Evolutionary conservation across 2,113 vertebrate genomes (phyloP).

Genomic region (Varanus salvator): DNA sequence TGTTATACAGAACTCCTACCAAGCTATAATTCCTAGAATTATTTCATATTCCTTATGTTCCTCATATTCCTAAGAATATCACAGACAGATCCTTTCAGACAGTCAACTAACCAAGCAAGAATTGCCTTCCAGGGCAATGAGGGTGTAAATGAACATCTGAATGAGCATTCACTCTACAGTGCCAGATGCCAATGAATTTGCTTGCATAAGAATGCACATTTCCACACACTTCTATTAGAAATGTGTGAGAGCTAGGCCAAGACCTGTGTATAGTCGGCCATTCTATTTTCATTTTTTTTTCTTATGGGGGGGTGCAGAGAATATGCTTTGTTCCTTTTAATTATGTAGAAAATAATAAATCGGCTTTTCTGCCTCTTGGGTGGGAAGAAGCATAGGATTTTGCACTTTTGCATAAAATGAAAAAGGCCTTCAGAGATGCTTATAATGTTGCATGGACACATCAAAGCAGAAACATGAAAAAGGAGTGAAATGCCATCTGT

Average conservation of each 20-base stretch:
- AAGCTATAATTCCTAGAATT: too few species aligned
- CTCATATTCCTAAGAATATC: background rate
- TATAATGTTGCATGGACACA: background rate
- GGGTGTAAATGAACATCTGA: background rate
- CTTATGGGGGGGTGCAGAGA: background rate
- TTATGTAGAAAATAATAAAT: background rate
- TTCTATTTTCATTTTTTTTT: background rate
- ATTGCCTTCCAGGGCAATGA: background rate
- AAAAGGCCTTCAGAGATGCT: background rate
- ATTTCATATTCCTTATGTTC: too few species aligned
- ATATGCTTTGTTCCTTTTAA: background rate
- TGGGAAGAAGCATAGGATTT: background rate
- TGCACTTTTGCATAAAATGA: background rate
- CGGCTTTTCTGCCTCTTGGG: background rate
- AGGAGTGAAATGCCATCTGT: background rate
- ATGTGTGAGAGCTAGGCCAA: background rate
- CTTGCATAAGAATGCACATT: background rate
- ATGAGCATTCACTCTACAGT: background rate
- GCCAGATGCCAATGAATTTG: background rate
- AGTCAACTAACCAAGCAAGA: background rate
- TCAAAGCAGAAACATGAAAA: background rate
- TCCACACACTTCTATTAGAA: background rate
- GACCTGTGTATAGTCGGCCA: background rate
- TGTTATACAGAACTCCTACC: too few species aligned
- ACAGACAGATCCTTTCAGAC: background rate